Evolutionary conservation across 2,888 invertebrate genomes (phyloP), one percentile per base, ranked within the genome.

Genomic region (Diploptera punctata): DNA sequence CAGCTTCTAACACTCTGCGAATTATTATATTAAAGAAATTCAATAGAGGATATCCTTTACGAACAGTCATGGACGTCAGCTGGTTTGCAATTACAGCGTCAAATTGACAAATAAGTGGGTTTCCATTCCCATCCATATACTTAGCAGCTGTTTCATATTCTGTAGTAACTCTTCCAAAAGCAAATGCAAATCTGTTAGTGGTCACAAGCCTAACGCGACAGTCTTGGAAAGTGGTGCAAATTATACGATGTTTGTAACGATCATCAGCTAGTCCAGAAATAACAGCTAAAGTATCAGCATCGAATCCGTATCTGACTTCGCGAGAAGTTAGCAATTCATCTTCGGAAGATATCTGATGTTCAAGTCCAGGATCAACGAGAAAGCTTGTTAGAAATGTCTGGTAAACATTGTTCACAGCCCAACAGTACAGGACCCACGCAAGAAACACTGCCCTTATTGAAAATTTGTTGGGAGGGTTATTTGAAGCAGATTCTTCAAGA

Each of bases 341-440:
- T 16, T 26, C 47, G 44, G 47, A 13, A 13, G 47, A 16, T 9
- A 67, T 67, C 29, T 67, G 67, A 26, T 47, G 67, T n/a, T 67
- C 26, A 33, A 44, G 24, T n/a, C 43, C 44, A 9, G 67, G 67
- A 33, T 67, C 29, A 24, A 47, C 19, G 9, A 67, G 19, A 47
- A 44, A 43, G 10, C 10, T 49, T 9, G 29, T n/a, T 24, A 67
- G 67, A 47, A 47, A 67, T 16, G 67, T 67, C 24, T 47, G 67
- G 29, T 67, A 67, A 7, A 47, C 67, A 13, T 44, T 67, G 67
- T 67, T 67, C 16, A 67, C 47, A 7, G 29, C 26, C 3, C 44
- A 29, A 31, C 67, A 26, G 49, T 67, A 67, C n/a, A 26, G n/a
- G 13, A 67, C 47, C 47, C 47, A 47, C 7, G 47, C n/a, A 3